phyloP scores from a whole-genome alignment of 2,113 vertebrate species.

The Poecile atricapillus region DNA sequence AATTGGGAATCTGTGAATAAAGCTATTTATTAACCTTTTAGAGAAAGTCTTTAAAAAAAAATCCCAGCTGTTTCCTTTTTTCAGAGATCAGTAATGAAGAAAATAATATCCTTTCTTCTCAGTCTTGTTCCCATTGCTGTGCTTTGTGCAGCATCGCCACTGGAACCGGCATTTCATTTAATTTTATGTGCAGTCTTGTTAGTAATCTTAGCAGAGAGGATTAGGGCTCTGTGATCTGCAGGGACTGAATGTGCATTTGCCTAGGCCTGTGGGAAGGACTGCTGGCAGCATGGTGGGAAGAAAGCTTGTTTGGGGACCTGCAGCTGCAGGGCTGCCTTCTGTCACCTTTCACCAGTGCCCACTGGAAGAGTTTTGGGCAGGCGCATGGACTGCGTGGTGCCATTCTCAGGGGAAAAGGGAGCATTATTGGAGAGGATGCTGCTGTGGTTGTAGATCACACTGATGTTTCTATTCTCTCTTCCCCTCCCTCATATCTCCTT shows the following conservation, averaged over 20 bases:
- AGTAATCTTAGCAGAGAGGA: neutral
- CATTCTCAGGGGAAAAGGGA: neutral
- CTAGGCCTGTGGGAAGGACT: neutral
- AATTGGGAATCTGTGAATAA: neutral
- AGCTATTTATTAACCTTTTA: neutral
- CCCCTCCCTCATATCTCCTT: slow-evolving; percentile 27
- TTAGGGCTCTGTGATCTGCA: neutral
- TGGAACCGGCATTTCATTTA: neutral
- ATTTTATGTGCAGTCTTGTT: neutral
- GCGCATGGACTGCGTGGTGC: neutral
- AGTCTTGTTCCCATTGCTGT: neutral
- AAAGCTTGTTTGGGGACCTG: neutral
- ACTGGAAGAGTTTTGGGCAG: neutral
- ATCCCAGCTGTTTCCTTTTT: neutral
- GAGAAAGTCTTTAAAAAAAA: neutral
- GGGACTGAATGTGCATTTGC: neutral
- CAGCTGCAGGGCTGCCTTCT: neutral
- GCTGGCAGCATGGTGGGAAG: neutral
- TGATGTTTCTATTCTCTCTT: slow-evolving; percentile 16
- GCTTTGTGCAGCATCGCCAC: neutral
- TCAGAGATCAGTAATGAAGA: neutral
- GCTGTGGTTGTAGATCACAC: neutral
- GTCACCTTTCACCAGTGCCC: neutral
- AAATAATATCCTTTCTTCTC: neutral
- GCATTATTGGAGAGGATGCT: neutral